A percentile compares a stretch with the other conserved stretches of the same genome.
These are phyloP conservation scores for Thysanoteuthis rhombus DNA, from an alignment of 2,888 invertebrate genomes.

Conservation along the genomic window DNA sequence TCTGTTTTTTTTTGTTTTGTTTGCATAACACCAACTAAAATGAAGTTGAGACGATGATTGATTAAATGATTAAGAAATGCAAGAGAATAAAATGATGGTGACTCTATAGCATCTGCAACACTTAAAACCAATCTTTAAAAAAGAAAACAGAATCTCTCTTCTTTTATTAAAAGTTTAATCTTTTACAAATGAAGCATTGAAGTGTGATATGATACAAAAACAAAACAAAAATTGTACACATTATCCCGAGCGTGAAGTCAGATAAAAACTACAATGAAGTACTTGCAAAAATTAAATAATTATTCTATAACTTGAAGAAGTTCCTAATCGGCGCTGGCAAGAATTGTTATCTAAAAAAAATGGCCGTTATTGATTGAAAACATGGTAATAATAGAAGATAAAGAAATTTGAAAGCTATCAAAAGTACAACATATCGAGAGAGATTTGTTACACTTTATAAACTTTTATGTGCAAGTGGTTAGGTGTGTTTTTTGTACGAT, in stretches of 20 bases:
- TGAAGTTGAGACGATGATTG: background rate
- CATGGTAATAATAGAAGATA: background rate
- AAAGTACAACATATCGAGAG: background rate
- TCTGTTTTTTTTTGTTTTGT: no score
- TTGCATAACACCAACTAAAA: background rate
- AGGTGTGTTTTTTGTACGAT: background rate
- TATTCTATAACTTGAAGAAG: background rate
- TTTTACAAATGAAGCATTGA: background rate
- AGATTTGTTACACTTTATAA: background rate
- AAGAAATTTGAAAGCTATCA: background rate
- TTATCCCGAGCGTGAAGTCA: background rate
- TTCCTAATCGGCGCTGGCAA: background rate
- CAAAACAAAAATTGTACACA: background rate
- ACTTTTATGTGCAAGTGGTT: background rate
- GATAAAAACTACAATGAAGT: background rate
- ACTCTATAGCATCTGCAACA: background rate
- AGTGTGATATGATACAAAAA: background rate
- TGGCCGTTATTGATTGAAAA: background rate
- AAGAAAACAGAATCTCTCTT: background rate
- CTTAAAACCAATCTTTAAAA: background rate
- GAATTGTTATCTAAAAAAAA: background rate
- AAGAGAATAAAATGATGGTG: background rate
- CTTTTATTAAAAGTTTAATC: background rate
- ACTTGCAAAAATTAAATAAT: background rate
- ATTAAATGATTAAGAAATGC: background rate